phyloP scores from a whole-genome alignment of 1,140 invertebrate genomes.

The Dinothrombium tinctorium region DNA sequence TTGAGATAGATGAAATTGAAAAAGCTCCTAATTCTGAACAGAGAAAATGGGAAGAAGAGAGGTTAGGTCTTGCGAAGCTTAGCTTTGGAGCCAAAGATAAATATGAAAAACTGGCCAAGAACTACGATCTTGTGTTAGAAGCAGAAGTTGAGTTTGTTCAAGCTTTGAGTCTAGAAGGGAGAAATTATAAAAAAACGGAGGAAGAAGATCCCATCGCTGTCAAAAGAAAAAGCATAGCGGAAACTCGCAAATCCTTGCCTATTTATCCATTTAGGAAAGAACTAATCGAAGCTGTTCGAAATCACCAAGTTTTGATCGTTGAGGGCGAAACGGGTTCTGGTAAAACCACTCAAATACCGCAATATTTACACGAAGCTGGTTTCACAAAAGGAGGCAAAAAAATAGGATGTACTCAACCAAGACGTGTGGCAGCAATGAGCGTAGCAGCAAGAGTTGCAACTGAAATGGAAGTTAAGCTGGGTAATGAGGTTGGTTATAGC shows the following conservation, averaged over 20 bases:
- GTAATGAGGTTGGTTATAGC: constrained; percentile 89
- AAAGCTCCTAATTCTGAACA: constrained; percentile 74
- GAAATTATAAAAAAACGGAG: constrained; percentile 20
- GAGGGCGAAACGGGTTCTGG: constrained; percentile 95
- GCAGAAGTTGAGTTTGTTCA: constrained; percentile 96
- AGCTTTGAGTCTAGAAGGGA: constrained; percentile 67
- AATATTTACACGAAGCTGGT: constrained; percentile 84
- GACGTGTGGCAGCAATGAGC: constrained; percentile 92
- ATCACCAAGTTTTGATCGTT: constrained; percentile 96
- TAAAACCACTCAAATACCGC: constrained; percentile 98
- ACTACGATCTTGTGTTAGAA: constrained; percentile 80
- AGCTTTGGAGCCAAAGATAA: constrained; percentile 78
- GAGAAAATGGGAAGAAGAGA: constrained; percentile 92
- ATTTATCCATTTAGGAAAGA: constrained; percentile 90
- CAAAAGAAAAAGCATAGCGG: constrained; percentile 60
- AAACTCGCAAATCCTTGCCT: constrained; percentile 65
- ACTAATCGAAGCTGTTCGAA: constrained; percentile 67
- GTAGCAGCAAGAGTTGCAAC: constrained; percentile 95
- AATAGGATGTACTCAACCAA: constrained; percentile 91
- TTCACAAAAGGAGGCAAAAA: constrained; percentile 56
- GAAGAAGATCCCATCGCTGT: constrained; percentile 38
- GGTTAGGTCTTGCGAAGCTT: constrained; percentile 73
- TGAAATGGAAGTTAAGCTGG: constrained; percentile 87
- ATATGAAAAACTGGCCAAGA: constrained; percentile 34
- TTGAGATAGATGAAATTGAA: constrained; percentile 67